Conservation (phyloP, 2,888 invertebrate species). For the Andrena haemorrhoa region DNA sequence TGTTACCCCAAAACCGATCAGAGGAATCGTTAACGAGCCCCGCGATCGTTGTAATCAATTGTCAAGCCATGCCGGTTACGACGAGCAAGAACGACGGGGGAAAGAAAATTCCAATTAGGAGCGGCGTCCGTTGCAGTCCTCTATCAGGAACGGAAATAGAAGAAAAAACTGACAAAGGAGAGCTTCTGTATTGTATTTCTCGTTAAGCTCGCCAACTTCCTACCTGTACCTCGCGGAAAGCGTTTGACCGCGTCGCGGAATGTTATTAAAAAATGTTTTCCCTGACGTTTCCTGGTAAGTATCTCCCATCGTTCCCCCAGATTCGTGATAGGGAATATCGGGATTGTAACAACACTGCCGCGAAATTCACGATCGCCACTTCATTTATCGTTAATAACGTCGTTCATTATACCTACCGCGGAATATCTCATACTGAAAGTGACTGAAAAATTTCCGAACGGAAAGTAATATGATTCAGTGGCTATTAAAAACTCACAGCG, state of each 20-base stretch:
- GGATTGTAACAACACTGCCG: too few relatives aligned
- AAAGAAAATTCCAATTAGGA: conserved; percentile 48
- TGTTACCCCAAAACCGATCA: background rate
- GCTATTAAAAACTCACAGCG: conserved; percentile 11
- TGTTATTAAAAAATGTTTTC: conserved; percentile 7
- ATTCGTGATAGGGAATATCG: too few relatives aligned
- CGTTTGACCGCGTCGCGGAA: background rate
- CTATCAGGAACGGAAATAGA: conserved; percentile 7
- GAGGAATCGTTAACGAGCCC: conserved; percentile 25
- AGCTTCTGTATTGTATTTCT: conserved; percentile 2
- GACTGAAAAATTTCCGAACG: background rate
- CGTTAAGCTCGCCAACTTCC: conserved; percentile 14
- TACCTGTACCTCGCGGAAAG: background rate
- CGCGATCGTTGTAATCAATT: conserved; percentile 30
- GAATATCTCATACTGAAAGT: background rate
- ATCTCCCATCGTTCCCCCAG: background rate
- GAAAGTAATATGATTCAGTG: background rate
- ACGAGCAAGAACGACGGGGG: background rate
- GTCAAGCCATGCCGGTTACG: conserved; percentile 21
- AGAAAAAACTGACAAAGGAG: background rate
- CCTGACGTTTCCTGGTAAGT: too few relatives aligned
- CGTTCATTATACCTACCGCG: background rate
- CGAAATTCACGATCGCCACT: too few relatives aligned
- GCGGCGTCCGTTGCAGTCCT: conserved; percentile 20
- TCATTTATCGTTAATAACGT: too few relatives aligned